Evolutionary conservation across 2,797 vertebrate species (phyloP).

Genomic region (Margarornis squamiger): DNA sequence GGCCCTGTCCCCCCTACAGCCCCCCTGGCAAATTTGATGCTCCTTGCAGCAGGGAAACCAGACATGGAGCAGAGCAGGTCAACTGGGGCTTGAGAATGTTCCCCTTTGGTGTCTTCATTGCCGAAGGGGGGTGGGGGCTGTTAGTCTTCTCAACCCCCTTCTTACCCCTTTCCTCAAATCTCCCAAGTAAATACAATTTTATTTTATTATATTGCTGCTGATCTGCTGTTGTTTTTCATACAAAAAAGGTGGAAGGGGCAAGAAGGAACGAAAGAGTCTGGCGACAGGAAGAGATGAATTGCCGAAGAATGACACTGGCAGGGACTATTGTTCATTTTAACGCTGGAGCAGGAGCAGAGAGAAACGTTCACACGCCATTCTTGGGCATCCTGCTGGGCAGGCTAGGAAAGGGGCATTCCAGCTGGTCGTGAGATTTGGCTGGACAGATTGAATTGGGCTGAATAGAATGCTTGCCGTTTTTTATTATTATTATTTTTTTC

Average conservation of each 20-base stretch:
- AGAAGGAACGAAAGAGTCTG: constrained; percentile 64
- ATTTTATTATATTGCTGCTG: constrained; percentile 63
- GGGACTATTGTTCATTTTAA: constrained; percentile 89
- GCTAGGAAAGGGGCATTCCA: constrained; percentile 86
- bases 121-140: background rate
- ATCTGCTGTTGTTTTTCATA: constrained; percentile 62
- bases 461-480: constrained; percentile 73
- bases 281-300: constrained; percentile 77
- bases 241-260: constrained; percentile 73
- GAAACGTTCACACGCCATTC: constrained; percentile 92
- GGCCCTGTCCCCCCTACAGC: background rate
- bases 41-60: constrained; percentile 39
- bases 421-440: constrained; percentile 86
- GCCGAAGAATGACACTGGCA: constrained; percentile 84
- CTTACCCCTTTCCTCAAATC: background rate
- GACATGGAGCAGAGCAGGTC: constrained; percentile 36
- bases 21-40: constrained; percentile 38
- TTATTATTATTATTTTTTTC: constrained; percentile 59
- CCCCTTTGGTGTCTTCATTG: background rate
- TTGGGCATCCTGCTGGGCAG: constrained; percentile 89
- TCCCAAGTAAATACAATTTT: constrained; percentile 64
- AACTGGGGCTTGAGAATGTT: constrained; percentile 70
- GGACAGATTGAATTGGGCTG: constrained; percentile 84
- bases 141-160: background rate
- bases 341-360: constrained; percentile 84